Base-by-base conservation (phyloP, 2,888 invertebrate species). In the Drosophila conformis region DNA sequence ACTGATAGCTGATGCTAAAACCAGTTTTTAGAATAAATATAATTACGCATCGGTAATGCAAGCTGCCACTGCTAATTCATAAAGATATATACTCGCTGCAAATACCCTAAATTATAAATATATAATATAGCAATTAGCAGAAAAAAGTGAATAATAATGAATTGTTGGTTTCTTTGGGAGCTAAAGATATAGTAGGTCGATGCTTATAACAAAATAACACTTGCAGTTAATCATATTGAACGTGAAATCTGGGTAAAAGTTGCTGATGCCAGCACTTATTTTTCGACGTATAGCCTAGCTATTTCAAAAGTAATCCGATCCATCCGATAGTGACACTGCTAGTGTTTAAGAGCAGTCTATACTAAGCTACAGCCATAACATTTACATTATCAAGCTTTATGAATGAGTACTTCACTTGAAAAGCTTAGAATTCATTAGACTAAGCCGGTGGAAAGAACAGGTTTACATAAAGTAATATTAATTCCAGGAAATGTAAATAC, bases 41-140 rank as follows among this genome's bases (percentile, higher is more conserved):
- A 65, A 80, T 61, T 78, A 61, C 78, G 78, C 72, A 33, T 63
- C 59, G n/a, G 40, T 11, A 56, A 64, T 62, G 42, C 40, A 51
- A 42, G 15, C 33, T n/a, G 48, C 1, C 27, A 29, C 4, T 11
- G 21, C 7, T 29, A 13, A 11, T 0, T 8, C 1, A 15, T 2
- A 6, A 5, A 15, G 2, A n/a, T 2, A 25, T 21, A 21, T 4
- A 25, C n/a, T 38, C 27, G 18, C 3, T 29, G 0, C 25, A 10
- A 2, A 71, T 72, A 63, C 60, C 56, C 67, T 49, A 1, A 8
- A 18, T 15, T 15, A 8, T 40, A 0, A 15, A 48, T n/a, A 59
- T 7, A n/a, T 36, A 36, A 25, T 25, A n/a, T n/a, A 7, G 1
- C 27, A 36, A 38, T 29, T 6, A n/a, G 2, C 7, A 7, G 4